Percentiles rank a stretch among this genome's conserved stretches.
Evolutionary conservation across 2,888 invertebrate species (phyloP).

Genomic region (Axea sp.): DNA sequence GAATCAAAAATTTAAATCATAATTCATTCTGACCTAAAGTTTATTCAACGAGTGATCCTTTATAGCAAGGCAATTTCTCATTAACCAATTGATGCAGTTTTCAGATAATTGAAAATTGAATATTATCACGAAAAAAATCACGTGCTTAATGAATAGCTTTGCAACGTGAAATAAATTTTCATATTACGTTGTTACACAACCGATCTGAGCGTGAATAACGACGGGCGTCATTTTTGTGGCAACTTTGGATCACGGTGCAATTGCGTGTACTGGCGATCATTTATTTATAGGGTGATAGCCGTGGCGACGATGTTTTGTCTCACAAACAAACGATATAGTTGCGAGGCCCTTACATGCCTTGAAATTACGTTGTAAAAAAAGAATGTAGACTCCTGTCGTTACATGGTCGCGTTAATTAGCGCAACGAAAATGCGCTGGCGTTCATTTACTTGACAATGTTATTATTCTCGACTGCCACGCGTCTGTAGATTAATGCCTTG

Average conservation of each 20-base stretch:
- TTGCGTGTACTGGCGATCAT: no score
- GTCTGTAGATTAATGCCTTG: conserved; percentile 22
- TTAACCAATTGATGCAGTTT: neutral
- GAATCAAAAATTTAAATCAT: no score
- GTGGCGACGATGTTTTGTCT: conserved; percentile 1
- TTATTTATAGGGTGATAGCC: neutral
- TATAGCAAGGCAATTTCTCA: no score
- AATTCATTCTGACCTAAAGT: no score
- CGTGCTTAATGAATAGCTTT: no score
- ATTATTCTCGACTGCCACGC: conserved; percentile 30
- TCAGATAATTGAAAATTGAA: neutral
- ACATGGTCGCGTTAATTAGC: conserved; percentile 40
- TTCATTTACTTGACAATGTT: conserved; percentile 21
- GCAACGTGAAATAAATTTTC: no score
- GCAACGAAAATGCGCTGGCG: conserved; percentile 19
- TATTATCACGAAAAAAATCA: neutral
- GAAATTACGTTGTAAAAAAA: conserved; percentile 46
- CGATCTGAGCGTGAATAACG: no score
- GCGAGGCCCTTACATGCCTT: conserved; percentile 1
- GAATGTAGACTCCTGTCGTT: conserved; percentile 22
- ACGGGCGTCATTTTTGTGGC: no score
- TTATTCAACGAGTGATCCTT: no score
- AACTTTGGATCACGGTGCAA: no score
- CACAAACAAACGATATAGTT: neutral
- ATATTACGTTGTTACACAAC: no score